These are phyloP conservation scores for Pseudochaenichthys georgianus DNA, from an alignment of 2,797 vertebrate species.

Conservation along the genomic window DNA sequence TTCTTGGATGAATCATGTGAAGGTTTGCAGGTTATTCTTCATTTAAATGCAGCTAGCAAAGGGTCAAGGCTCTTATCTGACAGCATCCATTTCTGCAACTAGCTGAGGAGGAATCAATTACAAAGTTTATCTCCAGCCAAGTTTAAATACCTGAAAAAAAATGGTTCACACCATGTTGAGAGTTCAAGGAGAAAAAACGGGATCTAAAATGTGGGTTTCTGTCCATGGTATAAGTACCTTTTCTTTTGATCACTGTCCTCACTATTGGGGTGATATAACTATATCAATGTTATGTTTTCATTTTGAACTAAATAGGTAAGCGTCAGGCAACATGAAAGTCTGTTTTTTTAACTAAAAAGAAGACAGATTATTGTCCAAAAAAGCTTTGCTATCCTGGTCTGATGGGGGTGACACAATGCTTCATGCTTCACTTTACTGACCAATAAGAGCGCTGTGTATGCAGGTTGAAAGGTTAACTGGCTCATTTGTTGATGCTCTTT, in stretches of 20 bases:
- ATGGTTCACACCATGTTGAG: neutral
- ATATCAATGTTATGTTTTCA: neutral
- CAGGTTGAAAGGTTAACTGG: slow-evolving; percentile 72
- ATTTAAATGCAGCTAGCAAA: slow-evolving; percentile 16
- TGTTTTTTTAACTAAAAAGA: neutral
- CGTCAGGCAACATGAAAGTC: neutral
- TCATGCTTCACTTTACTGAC: slow-evolving; percentile 42
- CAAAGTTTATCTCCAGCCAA: slow-evolving; percentile 20
- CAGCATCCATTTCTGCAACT: slow-evolving; percentile 27
- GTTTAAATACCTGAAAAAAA: slow-evolving; percentile 19
- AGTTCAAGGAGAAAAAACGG: neutral
- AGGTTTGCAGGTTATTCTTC: slow-evolving; percentile 19
- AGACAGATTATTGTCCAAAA: neutral
- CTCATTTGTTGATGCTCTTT: slow-evolving; percentile 68
- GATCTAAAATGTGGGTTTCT: slow-evolving; percentile 1
- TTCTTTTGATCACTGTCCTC: neutral
- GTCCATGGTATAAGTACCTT: neutral
- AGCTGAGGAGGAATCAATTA: slow-evolving; percentile 18
- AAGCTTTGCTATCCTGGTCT: slow-evolving; percentile 5
- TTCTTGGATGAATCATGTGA: slow-evolving; percentile 25
- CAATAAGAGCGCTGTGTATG: slow-evolving; percentile 34
- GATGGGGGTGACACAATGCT: slow-evolving; percentile 37
- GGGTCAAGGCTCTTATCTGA: slow-evolving; percentile 38
- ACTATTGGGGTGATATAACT: neutral
- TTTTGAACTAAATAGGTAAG: neutral